These are phyloP conservation scores for Heliothis subflexa DNA, from an alignment of 1,140 invertebrate species.

Conservation along the genomic window DNA sequence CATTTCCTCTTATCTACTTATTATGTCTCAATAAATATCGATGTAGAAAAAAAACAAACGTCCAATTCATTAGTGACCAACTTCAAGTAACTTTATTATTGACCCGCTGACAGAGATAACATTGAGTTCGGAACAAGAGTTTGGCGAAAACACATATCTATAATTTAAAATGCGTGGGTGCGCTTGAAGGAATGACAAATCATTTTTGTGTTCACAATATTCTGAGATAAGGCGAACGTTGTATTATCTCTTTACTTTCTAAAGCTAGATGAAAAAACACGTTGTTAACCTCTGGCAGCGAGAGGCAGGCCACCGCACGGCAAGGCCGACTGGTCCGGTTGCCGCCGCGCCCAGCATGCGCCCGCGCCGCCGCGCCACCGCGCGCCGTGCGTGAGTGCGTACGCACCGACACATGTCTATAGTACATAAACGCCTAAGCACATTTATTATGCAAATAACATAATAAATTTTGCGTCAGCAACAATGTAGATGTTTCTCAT, in stretches of 20 bases:
- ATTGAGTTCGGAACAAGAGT: conserved; percentile 2
- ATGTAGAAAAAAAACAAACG: conserved; percentile 2
- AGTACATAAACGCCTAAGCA: conserved; percentile 42
- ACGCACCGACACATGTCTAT: conserved; percentile 45
- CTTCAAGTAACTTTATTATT: conserved; percentile 18
- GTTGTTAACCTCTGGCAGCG: conserved; percentile 83
- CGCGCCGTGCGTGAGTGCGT: conserved; percentile 45
- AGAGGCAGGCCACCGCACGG: conserved; percentile 76
- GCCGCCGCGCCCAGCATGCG: conserved; percentile 57
- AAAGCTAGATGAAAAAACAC: conserved; percentile 83
- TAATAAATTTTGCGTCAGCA: conserved; percentile 14
- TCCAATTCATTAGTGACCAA: conserved; percentile 13
- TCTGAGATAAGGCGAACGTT: conserved; percentile 54
- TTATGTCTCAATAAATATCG: conserved; percentile 3
- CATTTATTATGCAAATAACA: conserved; percentile 32
- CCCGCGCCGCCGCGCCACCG: conserved; percentile 34
- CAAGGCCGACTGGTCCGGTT: conserved; percentile 79
- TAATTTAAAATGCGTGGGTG: background rate
- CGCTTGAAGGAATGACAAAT: conserved; percentile 28
- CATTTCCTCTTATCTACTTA: conserved; percentile 11
- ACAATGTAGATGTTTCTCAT: background rate
- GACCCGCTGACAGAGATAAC: conserved; percentile 21
- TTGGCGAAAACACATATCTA: conserved; percentile 26
- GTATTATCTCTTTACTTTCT: conserved; percentile 81
- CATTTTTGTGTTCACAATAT: conserved; percentile 25